Percentiles rank a stretch among this genome's conserved stretches.
Conservation (phyloP, 2,888 invertebrate genomes). For the Drosophila anceps region DNA sequence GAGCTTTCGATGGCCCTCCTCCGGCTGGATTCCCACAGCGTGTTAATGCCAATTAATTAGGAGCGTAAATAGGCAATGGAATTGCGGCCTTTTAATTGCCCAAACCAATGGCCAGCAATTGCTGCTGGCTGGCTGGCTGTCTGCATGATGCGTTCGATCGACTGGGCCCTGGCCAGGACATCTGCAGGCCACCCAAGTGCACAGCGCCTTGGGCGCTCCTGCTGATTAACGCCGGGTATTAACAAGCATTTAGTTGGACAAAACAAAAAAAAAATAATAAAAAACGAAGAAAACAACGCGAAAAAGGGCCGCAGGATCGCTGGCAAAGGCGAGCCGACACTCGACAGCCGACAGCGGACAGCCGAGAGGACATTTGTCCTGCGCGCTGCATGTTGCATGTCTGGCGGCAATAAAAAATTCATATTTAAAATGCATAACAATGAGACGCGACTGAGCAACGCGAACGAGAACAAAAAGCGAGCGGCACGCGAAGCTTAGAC, state of each 20-base stretch:
- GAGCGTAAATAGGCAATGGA: conserved; percentile 7
- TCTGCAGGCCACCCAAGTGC: conserved; percentile 53
- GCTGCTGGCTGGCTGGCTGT: not conserved
- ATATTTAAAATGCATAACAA: conserved; percentile 80
- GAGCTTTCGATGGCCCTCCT: not conserved
- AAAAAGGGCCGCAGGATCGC: conserved; percentile 21
- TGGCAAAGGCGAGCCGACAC: conserved; percentile 21
- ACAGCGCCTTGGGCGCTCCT: conserved; percentile 44
- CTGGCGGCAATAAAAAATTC: conserved; percentile 69
- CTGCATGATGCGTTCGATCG: conserved; percentile 22
- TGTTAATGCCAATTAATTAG: conserved; percentile 51
- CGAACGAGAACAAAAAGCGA: conserved; percentile 47
- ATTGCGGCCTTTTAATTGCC: conserved; percentile 40
- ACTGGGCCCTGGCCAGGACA: conserved; percentile 20
- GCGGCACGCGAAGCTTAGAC: conserved; percentile 54
- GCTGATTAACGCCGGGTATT: conserved; percentile 75
- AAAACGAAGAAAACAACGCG: not conserved
- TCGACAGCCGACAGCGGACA: conserved; percentile 6
- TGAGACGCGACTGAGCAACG: conserved; percentile 48
- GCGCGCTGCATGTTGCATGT: conserved; percentile 50
- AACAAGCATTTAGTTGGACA: conserved; percentile 68
- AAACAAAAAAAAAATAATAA: conserved; percentile 20
- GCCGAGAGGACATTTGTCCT: conserved; percentile 22
- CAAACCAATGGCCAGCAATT: conserved; percentile 36
- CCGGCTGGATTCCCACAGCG: conserved; percentile 20